These are phyloP conservation scores for Channa argus DNA, from an alignment of 2,113 vertebrate species.

Conservation along the genomic window DNA sequence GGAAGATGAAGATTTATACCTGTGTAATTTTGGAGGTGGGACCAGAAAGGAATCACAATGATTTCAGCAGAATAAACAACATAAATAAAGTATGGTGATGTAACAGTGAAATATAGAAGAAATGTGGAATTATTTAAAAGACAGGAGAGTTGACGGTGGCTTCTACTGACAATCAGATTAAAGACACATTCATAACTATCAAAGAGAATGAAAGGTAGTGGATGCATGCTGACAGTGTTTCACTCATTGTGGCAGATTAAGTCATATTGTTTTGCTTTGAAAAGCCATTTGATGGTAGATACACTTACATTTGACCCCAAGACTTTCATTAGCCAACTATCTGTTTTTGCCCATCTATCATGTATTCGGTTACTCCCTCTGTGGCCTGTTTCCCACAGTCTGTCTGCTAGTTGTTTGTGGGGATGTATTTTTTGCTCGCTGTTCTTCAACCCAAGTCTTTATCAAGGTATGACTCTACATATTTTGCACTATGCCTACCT, in stretches of 20 bases:
- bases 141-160: background rate
- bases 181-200: conserved; percentile 2
- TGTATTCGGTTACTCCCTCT: conserved; percentile 9
- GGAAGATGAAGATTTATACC: conserved; percentile 1
- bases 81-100: conserved; percentile 20
- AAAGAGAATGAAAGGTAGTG: conserved; percentile 8
- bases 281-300: background rate
- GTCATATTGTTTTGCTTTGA: background rate
- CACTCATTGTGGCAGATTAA: background rate
- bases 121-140: conserved; percentile 39
- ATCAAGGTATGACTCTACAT: conserved; percentile 33
- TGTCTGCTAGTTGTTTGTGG: conserved; percentile 1
- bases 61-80: conserved; percentile 22
- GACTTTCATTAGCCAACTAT: too few species aligned
- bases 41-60: conserved; percentile 20
- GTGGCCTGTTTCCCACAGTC: background rate
- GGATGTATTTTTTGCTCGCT: conserved; percentile 17
- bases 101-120: conserved; percentile 16
- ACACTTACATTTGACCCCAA: too few species aligned
- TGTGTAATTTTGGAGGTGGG: conserved; percentile 7
- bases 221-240: background rate
- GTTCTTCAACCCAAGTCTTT: background rate
- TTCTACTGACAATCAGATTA: background rate
- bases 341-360: background rate
- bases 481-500: conserved; percentile 37